A percentile compares a stretch with the other conserved stretches of the same genome.
These are phyloP conservation scores for Neria commutata DNA, from an alignment of 2,888 invertebrate species.

Conservation along the genomic window DNA sequence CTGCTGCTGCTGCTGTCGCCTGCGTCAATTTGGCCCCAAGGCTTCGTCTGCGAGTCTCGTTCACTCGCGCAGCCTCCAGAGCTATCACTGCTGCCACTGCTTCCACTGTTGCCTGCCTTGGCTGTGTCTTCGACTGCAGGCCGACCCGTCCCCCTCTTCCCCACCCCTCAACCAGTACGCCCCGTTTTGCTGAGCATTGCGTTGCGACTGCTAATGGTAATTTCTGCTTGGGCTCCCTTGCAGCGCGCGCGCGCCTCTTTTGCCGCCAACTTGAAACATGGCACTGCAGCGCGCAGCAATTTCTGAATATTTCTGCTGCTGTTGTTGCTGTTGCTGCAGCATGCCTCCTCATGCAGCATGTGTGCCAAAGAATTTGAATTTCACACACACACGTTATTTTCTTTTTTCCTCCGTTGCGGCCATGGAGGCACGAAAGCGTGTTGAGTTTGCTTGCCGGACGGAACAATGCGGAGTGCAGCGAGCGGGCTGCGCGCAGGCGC, in stretches of 20 bases:
- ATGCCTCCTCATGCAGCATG: no score
- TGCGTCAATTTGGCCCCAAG: conserved; percentile 20
- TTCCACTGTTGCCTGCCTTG: no score
- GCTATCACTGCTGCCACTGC: not conserved
- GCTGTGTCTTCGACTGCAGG: no score
- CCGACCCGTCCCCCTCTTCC: no score
- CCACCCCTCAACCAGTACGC: not conserved
- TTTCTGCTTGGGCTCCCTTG: conserved; percentile 1
- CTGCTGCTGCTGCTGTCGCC: conserved; percentile 6
- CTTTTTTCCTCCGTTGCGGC: conserved; percentile 16
- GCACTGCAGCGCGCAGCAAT: not conserved
- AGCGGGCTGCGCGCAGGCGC: not conserved
- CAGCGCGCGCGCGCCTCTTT: not conserved
- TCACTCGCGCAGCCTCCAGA: not conserved
- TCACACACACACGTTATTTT: conserved; percentile 47
- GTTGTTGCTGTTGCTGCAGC: conserved; percentile 1
- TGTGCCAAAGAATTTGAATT: conserved; percentile 51
- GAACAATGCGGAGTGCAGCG: no score
- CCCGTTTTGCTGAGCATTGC: not conserved
- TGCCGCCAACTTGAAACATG: not conserved
- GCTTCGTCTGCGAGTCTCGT: not conserved
- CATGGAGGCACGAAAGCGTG: conserved; percentile 1
- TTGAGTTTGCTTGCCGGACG: no score
- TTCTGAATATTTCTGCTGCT: conserved; percentile 4
- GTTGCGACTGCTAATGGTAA: conserved; percentile 7